These are phyloP conservation scores for Drosophila murphyi DNA, from an alignment of 1,140 invertebrate species.

Conservation along the genomic window DNA sequence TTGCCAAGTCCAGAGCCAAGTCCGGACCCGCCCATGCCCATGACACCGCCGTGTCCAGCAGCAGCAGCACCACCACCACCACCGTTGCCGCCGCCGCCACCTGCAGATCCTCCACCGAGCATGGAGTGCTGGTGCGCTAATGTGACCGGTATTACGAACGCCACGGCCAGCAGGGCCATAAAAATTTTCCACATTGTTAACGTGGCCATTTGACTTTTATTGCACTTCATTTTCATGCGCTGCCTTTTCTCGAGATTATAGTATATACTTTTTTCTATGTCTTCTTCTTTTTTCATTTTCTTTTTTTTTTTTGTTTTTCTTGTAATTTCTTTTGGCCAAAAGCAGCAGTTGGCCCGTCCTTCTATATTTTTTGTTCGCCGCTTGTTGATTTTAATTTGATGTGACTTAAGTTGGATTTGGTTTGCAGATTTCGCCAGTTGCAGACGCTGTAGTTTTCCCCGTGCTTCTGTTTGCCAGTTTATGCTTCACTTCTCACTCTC, in stretches of 20 bases:
- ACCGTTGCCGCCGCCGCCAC: slow-evolving; percentile 19
- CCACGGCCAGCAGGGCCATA: slow-evolving; percentile 70
- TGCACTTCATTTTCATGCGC: slow-evolving; percentile 74
- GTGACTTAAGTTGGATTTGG: slow-evolving; percentile 83
- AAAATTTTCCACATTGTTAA: slow-evolving; percentile 84
- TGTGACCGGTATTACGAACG: slow-evolving; percentile 75
- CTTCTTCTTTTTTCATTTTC: slow-evolving; percentile 33
- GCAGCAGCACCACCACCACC: slow-evolving; percentile 38
- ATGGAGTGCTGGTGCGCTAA: slow-evolving; percentile 81
- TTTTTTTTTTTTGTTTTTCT: slow-evolving; percentile 35
- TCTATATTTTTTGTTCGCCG: slow-evolving; percentile 39
- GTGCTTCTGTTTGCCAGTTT: slow-evolving; percentile 35
- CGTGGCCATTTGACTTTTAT: slow-evolving; percentile 84
- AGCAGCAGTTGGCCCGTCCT: slow-evolving; percentile 31
- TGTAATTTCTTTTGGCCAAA: slow-evolving; percentile 30
- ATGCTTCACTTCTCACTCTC: slow-evolving; percentile 27
- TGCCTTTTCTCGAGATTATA: not conserved
- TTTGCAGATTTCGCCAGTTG: slow-evolving; percentile 69
- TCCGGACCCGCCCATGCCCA: slow-evolving; percentile 43
- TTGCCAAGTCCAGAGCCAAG: slow-evolving; percentile 53
- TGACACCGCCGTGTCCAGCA: slow-evolving; percentile 31
- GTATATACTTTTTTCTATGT: slow-evolving; percentile 6
- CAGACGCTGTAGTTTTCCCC: slow-evolving; percentile 36
- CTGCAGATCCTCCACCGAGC: slow-evolving; percentile 39
- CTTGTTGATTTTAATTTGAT: slow-evolving; percentile 83